phyloP scores from a whole-genome alignment of 1,140 invertebrate species.

The Zaprionus gabonicus region DNA sequence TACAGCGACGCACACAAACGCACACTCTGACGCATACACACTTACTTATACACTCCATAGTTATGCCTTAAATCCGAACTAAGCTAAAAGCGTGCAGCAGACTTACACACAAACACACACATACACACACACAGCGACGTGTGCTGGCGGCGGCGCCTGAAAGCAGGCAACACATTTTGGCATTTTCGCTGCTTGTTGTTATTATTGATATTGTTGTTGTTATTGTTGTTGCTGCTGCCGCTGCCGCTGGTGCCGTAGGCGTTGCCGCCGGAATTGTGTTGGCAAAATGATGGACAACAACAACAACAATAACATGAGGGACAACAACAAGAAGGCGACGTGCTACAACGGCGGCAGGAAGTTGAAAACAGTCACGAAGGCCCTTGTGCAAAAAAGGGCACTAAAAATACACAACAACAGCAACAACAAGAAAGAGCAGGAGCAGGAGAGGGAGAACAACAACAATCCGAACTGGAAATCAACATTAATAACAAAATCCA shows the following conservation, averaged over 20 bases:
- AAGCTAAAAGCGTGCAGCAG: constrained; percentile 51
- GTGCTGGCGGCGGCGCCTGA: constrained; percentile 61
- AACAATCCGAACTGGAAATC: constrained; percentile 47
- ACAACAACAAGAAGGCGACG: constrained; percentile 19
- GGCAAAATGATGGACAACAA: constrained; percentile 78
- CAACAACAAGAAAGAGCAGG: constrained; percentile 13
- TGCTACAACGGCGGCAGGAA: constrained; percentile 57
- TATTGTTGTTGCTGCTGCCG: constrained; percentile 31
- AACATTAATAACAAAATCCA: constrained; percentile 82
- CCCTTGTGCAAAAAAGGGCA: constrained; percentile 53
- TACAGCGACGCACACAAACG: background rate
- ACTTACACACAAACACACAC: constrained; percentile 30
- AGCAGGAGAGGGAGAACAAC: constrained; percentile 20
- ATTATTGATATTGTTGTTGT: constrained; percentile 25
- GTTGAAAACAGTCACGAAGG: constrained; percentile 77
- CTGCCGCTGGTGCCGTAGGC: constrained; percentile 54
- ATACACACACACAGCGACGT: constrained; percentile 26
- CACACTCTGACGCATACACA: constrained; percentile 7
- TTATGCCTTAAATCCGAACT: constrained; percentile 64
- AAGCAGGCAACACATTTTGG: constrained; percentile 80
- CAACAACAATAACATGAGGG: constrained; percentile 31
- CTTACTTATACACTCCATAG: constrained; percentile 17
- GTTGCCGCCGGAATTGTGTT: constrained; percentile 77
- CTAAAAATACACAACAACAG: constrained; percentile 63
- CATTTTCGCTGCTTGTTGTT: constrained; percentile 59